These are phyloP conservation scores for Miltochrista miniata DNA, from an alignment of 2,888 invertebrate species.

Conservation along the genomic window DNA sequence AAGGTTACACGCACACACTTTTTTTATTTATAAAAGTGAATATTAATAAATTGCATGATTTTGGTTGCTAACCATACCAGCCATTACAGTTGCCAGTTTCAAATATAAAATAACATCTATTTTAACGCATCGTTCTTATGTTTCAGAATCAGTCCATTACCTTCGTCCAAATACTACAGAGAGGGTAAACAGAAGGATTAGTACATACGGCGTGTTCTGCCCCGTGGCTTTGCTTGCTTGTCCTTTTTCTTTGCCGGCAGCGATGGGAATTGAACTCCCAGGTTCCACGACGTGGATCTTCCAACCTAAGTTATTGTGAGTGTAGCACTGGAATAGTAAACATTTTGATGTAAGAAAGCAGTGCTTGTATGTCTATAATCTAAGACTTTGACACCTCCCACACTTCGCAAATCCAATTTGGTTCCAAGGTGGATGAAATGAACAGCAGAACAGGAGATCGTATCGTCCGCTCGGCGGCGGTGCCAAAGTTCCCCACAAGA, in stretches of 20 bases:
- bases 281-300: constrained; percentile 94
- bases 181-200: neutral
- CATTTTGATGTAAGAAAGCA: neutral
- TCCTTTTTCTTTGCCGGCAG: constrained; percentile 58
- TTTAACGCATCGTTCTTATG: neutral
- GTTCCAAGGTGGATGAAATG: too few relatives aligned
- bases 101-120: neutral
- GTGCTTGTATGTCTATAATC: too few relatives aligned
- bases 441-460: too few relatives aligned
- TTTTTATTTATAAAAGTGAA: too few relatives aligned
- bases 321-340: constrained; percentile 88
- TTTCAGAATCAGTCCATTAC: constrained; percentile 34
- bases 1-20: too few relatives aligned
- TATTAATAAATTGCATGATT: too few relatives aligned
- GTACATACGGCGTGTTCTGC: constrained; percentile 7
- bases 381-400: too few relatives aligned
- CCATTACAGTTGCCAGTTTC: constrained; percentile 4
- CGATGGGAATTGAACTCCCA: constrained; percentile 73
- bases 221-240: constrained; percentile 40
- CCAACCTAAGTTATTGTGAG: constrained; percentile 96
- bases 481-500: too few relatives aligned
- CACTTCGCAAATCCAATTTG: too few relatives aligned
- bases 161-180: constrained; percentile 25
- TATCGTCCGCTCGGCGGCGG: too few relatives aligned
- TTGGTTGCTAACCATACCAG: neutral